A percentile compares a stretch with the other conserved stretches of the same genome.
Conservation (phyloP, 2,797 vertebrate genomes). For the Mormyrops attenuatus region DNA sequence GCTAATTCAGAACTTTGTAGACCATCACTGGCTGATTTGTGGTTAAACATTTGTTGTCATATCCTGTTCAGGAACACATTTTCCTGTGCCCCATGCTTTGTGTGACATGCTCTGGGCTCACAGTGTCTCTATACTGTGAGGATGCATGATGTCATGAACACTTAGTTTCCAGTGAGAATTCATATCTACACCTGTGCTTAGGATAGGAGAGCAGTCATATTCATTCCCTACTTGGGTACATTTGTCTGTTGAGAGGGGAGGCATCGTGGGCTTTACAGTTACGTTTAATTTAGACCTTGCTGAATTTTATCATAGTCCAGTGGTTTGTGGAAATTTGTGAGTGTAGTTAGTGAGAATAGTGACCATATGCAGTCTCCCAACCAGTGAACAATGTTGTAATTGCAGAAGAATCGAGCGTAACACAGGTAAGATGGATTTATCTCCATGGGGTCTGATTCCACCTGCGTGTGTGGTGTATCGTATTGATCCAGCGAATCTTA, state of each 20-base stretch:
- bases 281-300: background rate
- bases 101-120: background rate
- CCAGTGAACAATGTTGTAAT: background rate
- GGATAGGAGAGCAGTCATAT: background rate
- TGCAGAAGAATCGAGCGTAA: background rate
- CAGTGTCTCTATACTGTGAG: background rate
- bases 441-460: constrained; percentile 49
- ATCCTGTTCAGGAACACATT: background rate
- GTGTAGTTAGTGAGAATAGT: background rate
- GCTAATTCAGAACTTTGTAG: background rate
- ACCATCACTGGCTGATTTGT: background rate
- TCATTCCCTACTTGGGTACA: background rate
- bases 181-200: background rate
- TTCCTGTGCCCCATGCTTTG: background rate
- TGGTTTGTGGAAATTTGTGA: background rate
- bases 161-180: background rate
- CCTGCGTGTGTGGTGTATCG: constrained; percentile 1
- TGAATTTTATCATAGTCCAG: background rate
- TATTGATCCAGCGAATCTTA: constrained; percentile 64
- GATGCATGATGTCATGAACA: background rate
- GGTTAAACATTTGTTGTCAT: background rate
- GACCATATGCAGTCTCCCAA: background rate
- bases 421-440: constrained; percentile 46
- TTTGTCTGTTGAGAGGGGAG: background rate
- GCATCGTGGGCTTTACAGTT: background rate